These are phyloP conservation scores for Crotophaga sulcirostris DNA, from an alignment of 2,113 vertebrate genomes.

Conservation along the genomic window DNA sequence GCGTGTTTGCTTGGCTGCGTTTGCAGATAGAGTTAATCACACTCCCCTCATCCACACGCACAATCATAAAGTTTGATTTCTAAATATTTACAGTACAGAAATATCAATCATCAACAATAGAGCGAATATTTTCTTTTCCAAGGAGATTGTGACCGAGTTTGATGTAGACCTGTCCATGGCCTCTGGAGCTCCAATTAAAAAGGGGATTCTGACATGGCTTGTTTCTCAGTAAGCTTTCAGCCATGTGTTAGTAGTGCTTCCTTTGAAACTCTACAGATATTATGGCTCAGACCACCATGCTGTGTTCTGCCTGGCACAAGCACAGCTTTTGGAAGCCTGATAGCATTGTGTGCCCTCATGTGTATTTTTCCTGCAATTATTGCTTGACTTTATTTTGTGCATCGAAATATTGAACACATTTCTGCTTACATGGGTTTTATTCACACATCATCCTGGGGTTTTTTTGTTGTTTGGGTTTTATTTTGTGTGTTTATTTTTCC, in stretches of 20 bases:
- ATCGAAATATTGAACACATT: background rate
- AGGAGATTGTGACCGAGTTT: background rate
- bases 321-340: background rate
- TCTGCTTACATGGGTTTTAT: background rate
- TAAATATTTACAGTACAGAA: background rate
- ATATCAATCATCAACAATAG: background rate
- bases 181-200: background rate
- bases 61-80: background rate
- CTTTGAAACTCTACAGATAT: background rate
- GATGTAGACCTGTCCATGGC: background rate
- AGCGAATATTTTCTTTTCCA: background rate
- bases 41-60: background rate
- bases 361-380: background rate
- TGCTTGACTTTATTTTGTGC: background rate
- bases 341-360: background rate
- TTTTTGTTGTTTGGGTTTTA: background rate
- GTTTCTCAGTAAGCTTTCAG: background rate
- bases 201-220: background rate
- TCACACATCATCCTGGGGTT: background rate
- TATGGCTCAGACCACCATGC: background rate
- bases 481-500: background rate
- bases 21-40: background rate
- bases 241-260: background rate
- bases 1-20: background rate
- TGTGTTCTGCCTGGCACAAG: background rate